A percentile compares a stretch with the other conserved stretches of the same genome.
Conservation (phyloP, 2,113 vertebrate genomes). For the Podocnemis expansa region DNA sequence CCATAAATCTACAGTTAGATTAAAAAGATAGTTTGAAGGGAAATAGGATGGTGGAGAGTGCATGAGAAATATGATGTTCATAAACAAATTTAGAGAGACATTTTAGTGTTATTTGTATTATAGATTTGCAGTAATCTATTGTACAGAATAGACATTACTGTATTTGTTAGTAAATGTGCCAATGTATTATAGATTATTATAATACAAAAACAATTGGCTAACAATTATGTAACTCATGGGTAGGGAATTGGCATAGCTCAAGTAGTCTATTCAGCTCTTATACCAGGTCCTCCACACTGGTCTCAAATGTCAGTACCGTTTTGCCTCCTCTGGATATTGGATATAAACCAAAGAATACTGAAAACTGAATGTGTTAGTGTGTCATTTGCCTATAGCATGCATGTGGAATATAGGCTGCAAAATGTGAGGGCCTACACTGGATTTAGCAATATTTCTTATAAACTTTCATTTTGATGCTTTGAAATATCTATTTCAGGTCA, state of each 20-base stretch:
- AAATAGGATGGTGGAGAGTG: not conserved
- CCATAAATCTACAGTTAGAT: not conserved
- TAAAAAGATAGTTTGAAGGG: not conserved
- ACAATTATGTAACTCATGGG: constrained; percentile 62
- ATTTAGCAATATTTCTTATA: not conserved
- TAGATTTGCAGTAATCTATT: constrained; percentile 63
- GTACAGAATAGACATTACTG: constrained; percentile 62
- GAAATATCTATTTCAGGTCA: fast-evolving
- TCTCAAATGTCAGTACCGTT: constrained; percentile 8
- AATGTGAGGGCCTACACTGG: not conserved
- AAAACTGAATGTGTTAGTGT: constrained; percentile 6
- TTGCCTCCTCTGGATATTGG: constrained; percentile 4
- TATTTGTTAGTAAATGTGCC: constrained; percentile 65
- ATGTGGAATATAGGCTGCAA: not conserved
- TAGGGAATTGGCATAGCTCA: constrained; percentile 44
- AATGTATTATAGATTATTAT: constrained; percentile 62
- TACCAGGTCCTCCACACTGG: not conserved
- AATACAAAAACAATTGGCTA: constrained; percentile 61
- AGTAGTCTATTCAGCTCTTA: constrained; percentile 39
- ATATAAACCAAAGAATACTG: constrained; percentile 25
- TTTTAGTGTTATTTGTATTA: constrained; percentile 66
- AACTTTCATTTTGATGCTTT: not conserved
- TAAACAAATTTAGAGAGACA: constrained; percentile 53
- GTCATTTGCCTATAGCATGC: not conserved
- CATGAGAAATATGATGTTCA: constrained; percentile 25